Base-by-base conservation (phyloP, 2,888 invertebrate species). In the Odontomyia ornata region DNA sequence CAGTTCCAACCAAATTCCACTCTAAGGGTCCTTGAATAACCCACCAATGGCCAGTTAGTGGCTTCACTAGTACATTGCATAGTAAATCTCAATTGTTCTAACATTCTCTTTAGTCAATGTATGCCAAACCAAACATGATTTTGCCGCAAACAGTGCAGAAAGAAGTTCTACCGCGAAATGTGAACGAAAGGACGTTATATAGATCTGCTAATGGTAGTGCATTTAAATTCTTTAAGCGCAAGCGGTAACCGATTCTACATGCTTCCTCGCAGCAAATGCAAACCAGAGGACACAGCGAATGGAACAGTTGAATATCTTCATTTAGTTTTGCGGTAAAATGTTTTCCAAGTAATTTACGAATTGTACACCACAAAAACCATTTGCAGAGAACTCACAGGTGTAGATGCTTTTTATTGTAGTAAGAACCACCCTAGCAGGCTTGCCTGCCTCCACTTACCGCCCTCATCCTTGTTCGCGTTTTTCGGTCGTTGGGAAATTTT, bases 341-440 rank as follows among this genome's bases (percentile, higher is more conserved):
- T 69, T 69, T 69, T 69, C 27, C 69, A 47, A 69, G 47, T 69
- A 47, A 69, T 47, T 69, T 69, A 47, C 69, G 69, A 69, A 69
- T 69, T 47, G 23, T 25, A 69, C 11, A 69, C 69, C 69, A 25
- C 69, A 69, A 65, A 65, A 65, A 28, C 65, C 65, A 65, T 65
- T 65, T 65, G 4, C 36, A 65, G 65, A 18, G 36, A 65, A 65
- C 36, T 65, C 65, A 36, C 65, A 65, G 30, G 30, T 65, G 65
- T 36, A 36, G 30, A 65, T 65, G 18, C 36, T 18, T 52, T 52
- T 52, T 52, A 36, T 36, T 36, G 36, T 36, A 36, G 36, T 9
- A 9, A 36, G 9, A 36, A 36, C 36, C 36, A 36, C 3, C 36
- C 36, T 36, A 36, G 36, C 36, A 5, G 3, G 36, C 36, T 36